Percentiles rank a stretch among this genome's conserved stretches.
These are phyloP conservation scores for Drosophila paulistorum DNA, from an alignment of 1,140 invertebrate genomes.

Conservation along the genomic window DNA sequence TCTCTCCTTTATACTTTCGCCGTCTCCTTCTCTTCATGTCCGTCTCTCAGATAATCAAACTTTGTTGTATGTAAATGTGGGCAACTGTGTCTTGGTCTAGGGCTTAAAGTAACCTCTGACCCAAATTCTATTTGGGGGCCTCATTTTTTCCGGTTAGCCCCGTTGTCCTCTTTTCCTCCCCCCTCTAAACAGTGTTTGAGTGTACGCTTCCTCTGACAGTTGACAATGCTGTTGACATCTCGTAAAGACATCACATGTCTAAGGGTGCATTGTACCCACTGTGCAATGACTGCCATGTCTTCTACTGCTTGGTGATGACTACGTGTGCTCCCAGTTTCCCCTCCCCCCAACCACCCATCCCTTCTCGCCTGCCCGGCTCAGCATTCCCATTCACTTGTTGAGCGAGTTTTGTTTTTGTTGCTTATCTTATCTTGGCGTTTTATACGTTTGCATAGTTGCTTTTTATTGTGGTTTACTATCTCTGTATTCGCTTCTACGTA, in stretches of 20 bases:
- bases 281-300: constrained; percentile 14
- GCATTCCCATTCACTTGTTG: constrained; percentile 70
- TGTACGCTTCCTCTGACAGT: constrained; percentile 44
- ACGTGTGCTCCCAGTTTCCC: neutral
- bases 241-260: constrained; percentile 55
- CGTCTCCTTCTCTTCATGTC: neutral
- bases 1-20: neutral
- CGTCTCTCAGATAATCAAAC: constrained; percentile 69
- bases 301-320: neutral
- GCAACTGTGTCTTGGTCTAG: constrained; percentile 39
- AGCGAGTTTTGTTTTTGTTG: constrained; percentile 45
- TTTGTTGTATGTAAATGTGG: constrained; percentile 69
- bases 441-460: constrained; percentile 64
- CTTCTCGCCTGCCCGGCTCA: constrained; percentile 12
- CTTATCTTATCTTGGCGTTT: constrained; percentile 72
- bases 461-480: constrained; percentile 62
- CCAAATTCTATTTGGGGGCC: constrained; percentile 37
- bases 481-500: constrained; percentile 22
- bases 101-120: constrained; percentile 51
- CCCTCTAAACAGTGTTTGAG: neutral
- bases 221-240: constrained; percentile 69
- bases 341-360: constrained; percentile 11
- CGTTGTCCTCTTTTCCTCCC: constrained; percentile 7
- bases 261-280: constrained; percentile 56
- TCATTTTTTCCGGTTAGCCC: constrained; percentile 11